Evolutionary conservation across 1,140 invertebrate genomes (phyloP), one percentile per base, ranked within the genome.

Genomic region (Archegozetes longisetosus): DNA sequence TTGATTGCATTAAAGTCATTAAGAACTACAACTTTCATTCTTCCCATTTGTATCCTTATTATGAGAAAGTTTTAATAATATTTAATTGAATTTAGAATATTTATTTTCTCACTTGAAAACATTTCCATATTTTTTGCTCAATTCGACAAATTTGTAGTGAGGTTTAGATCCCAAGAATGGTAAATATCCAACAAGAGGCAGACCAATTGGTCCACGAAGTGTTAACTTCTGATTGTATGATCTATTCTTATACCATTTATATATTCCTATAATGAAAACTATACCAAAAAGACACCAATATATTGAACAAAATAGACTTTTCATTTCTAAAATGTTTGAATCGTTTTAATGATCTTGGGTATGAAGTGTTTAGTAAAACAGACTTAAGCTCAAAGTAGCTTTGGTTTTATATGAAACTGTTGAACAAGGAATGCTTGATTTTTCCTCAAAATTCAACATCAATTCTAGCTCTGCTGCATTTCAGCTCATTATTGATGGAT

Each of bases 121-220:
- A 13, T 27, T 27, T 13, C 65, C 65, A 55, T 65, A 65, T 40
- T 63, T 66, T 25, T 48, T 51, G 20, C 53, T 47, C 12, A 66
- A 51, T 9, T 60, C 23, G 17, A 59, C 20, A 1, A 66, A 50
- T 0, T 61, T 27, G 51, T 23, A n/a, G 46, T 29, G 53, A 20
- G 66, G 65, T 25, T 65, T 56, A 51, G 25, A 25, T 13, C 50
- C 57, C 0, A 66, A 50, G 53, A 66, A 66, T 6, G 65, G 65
- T n/a, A 66, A 40, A 58, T 66, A 64, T 2, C 64, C 66, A 13
- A 66, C 32, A 25, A 66, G 23, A 14, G 66, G 66, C 13, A 64
- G 26, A 22, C 59, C 59, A 2, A 23, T 26, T 13, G 62, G 62
- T 25, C 64, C 62, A 6, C 55, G 58, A 6, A 55, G 25, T 40